Evolutionary conservation across 2,113 vertebrate species (phyloP).

Genomic region (Kryptolebias marmoratus): DNA sequence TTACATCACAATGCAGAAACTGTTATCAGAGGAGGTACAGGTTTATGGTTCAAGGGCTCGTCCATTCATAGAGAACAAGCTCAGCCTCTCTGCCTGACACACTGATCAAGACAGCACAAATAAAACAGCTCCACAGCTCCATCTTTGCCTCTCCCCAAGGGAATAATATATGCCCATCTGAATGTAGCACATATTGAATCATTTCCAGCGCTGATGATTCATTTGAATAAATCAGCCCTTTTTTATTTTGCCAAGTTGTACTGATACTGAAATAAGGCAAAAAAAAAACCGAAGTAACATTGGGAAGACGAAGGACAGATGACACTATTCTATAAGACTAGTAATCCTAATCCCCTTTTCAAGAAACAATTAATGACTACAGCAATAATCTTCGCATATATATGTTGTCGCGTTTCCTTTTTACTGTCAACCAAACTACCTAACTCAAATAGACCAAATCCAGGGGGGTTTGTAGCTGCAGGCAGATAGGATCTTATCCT

Average conservation of each 20-base stretch:
- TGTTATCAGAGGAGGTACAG: slow-evolving; percentile 83
- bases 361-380: slow-evolving; percentile 77
- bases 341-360: slow-evolving; percentile 75
- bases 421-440: slow-evolving; percentile 70
- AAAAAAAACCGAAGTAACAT: slow-evolving; percentile 59
- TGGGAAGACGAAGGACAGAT: slow-evolving; percentile 71
- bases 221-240: slow-evolving; percentile 76
- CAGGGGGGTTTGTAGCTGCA: slow-evolving; percentile 63
- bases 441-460: slow-evolving; percentile 64
- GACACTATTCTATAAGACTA: slow-evolving; percentile 61
- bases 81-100: slow-evolving; percentile 78
- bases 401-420: slow-evolving; percentile 69
- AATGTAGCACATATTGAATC: slow-evolving; percentile 77
- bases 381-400: slow-evolving; percentile 74
- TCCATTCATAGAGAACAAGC: slow-evolving; percentile 80
- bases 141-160: slow-evolving; percentile 75
- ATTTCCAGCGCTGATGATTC: slow-evolving; percentile 75
- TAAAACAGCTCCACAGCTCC: slow-evolving; percentile 75
- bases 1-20: slow-evolving; percentile 78
- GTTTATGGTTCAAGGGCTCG: slow-evolving; percentile 81
- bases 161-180: slow-evolving; percentile 79
- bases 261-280: slow-evolving; percentile 66
- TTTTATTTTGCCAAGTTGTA: slow-evolving; percentile 76
- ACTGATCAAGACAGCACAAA: slow-evolving; percentile 81
- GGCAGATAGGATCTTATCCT: slow-evolving; percentile 77